Evolutionary conservation across 30 jellyfish, hydroid and myxozoan species (phyloP).

Genomic region (Aurelia aurita complex sp. Pacific): DNA sequence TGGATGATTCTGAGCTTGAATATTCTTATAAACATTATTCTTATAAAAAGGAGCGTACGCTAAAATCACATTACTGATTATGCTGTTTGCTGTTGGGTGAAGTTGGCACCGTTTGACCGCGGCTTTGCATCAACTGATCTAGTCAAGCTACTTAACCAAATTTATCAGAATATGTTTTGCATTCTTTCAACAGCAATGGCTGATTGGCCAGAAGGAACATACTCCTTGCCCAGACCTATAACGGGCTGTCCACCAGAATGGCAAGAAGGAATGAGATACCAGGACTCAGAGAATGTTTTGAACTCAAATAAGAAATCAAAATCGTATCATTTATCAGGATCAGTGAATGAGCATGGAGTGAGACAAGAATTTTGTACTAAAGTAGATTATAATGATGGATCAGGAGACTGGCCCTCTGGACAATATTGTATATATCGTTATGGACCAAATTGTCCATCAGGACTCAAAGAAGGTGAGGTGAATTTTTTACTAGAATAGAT

Average conservation of each 20-base stretch:
- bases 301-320: slow-evolving; percentile 73
- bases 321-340: slow-evolving; percentile 81
- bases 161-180: too few relatives aligned
- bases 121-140: neutral
- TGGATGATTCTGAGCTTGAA: too few relatives aligned
- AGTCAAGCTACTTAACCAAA: neutral
- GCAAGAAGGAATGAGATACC: slow-evolving; percentile 93
- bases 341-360: slow-evolving; percentile 86
- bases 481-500: slow-evolving; percentile 81
- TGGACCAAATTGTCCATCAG: slow-evolving; percentile 84
- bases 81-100: too few relatives aligned
- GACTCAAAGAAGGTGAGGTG: slow-evolving; percentile 84
- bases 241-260: slow-evolving; percentile 94
- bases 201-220: slow-evolving; percentile 94
- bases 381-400: slow-evolving; percentile 48
- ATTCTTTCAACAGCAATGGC: slow-evolving; percentile 9
- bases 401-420: slow-evolving; percentile 90
- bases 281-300: slow-evolving; percentile 87
- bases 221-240: slow-evolving; percentile 93
- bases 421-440: slow-evolving; percentile 86
- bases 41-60: too few relatives aligned
- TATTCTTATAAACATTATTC: too few relatives aligned
- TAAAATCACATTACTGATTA: too few relatives aligned
- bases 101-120: too few relatives aligned
- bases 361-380: slow-evolving; percentile 92